These are phyloP conservation scores for Aphelocoma californica DNA, from an alignment of 2,797 vertebrate species.

Conservation along the genomic window DNA sequence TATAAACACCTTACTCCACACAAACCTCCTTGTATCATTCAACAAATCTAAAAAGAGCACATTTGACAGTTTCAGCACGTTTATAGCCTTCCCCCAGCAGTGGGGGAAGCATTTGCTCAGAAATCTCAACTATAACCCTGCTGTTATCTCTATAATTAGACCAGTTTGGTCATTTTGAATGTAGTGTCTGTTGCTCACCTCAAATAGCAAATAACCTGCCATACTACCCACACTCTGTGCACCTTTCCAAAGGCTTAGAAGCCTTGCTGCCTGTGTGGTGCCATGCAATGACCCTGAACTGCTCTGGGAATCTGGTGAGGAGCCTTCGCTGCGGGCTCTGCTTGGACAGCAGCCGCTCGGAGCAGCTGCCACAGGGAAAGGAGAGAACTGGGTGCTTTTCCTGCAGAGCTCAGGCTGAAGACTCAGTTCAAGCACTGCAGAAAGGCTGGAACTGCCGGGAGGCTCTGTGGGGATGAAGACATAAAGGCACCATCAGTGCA, in stretches of 20 bases:
- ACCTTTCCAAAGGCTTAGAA: not conserved
- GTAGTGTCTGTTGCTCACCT: not conserved
- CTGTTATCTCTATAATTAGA: conserved; percentile 24
- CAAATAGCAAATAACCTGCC: not conserved
- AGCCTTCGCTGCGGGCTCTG: not conserved
- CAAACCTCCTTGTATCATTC: not conserved
- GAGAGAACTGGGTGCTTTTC: not conserved
- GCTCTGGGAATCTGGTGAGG: not conserved
- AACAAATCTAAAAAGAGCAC: not conserved
- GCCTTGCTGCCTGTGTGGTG: not conserved
- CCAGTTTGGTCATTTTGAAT: not conserved
- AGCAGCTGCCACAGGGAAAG: not conserved
- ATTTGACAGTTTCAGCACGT: not conserved
- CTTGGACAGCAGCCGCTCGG: accelerated
- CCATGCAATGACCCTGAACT: not conserved
- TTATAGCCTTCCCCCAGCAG: not conserved
- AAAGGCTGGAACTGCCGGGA: not conserved
- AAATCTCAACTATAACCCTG: conserved; percentile 24
- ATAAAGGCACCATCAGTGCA: not conserved
- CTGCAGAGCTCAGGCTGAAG: not conserved
- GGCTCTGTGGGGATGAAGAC: not conserved
- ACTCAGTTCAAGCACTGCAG: not conserved
- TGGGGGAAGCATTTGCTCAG: not conserved
- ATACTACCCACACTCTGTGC: not conserved
- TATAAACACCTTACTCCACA: not conserved